These are phyloP conservation scores for Andricus quercusramuli DNA, from an alignment of 2,888 invertebrate genomes.

Conservation along the genomic window DNA sequence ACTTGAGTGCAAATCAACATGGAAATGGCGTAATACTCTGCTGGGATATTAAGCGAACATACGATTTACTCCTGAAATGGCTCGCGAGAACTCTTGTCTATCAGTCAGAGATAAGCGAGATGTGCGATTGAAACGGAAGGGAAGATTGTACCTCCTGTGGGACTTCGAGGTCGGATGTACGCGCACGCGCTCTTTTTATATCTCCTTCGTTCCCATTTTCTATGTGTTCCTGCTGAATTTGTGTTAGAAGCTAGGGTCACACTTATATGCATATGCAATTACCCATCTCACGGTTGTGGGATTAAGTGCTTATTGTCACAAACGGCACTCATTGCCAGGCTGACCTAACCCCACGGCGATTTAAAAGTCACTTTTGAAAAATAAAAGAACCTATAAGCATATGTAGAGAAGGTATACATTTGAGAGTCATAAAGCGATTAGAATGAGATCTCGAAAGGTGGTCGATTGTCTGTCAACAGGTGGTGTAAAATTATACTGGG, in stretches of 20 bases:
- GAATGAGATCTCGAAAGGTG: neutral
- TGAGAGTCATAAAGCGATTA: neutral
- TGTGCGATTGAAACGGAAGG: conserved; percentile 6
- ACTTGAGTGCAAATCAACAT: conserved; percentile 2
- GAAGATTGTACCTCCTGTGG: neutral
- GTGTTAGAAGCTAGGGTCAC: neutral
- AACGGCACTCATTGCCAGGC: no score
- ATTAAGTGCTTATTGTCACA: neutral
- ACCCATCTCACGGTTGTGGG: neutral
- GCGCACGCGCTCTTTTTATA: neutral
- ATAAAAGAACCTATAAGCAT: no score
- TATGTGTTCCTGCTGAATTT: neutral
- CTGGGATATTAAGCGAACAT: conserved; percentile 57
- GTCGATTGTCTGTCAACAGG: neutral
- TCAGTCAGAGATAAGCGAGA: conserved; percentile 10
- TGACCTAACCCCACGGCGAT: no score
- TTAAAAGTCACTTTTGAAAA: no score
- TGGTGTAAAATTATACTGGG: neutral
- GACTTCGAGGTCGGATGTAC: neutral
- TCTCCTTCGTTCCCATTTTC: neutral
- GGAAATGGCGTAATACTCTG: conserved; percentile 39
- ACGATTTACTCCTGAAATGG: conserved; percentile 67
- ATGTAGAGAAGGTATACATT: no score
- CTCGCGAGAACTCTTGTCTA: conserved; percentile 42
- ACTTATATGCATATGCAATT: neutral